Percentiles rank a stretch among this genome's conserved stretches.
Evolutionary conservation across 2,888 invertebrate species (phyloP).

Genomic region (Chydorus sphaericus): DNA sequence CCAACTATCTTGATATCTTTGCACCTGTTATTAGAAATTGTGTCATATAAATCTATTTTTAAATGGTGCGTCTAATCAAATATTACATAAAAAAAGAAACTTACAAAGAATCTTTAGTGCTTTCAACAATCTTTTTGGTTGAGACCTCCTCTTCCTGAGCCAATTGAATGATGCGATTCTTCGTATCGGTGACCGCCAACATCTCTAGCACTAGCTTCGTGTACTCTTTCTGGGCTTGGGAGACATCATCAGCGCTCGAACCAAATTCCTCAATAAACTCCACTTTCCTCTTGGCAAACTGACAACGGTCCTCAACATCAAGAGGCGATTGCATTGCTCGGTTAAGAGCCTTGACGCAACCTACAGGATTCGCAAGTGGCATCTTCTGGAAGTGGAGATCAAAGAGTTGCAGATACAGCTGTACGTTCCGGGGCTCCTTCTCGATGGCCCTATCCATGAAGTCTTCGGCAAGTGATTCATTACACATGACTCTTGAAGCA

Average conservation of each 20-base stretch:
- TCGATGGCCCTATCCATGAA: slow-evolving; percentile 61
- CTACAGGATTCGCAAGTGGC: slow-evolving; percentile 50
- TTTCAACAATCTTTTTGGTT: background rate
- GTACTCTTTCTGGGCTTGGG: slow-evolving; percentile 46
- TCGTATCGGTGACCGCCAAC: background rate
- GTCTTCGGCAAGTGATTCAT: slow-evolving; percentile 39
- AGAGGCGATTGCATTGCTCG: slow-evolving; percentile 59
- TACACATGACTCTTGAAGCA: slow-evolving; percentile 57
- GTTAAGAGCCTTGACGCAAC: slow-evolving; percentile 49
- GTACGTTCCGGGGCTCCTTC: slow-evolving; percentile 54
- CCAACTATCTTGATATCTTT: background rate
- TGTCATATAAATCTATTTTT: background rate
- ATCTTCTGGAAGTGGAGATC: slow-evolving; percentile 67
- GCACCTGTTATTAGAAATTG: too few species aligned
- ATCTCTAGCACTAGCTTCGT: slow-evolving; percentile 26
- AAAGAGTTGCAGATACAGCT: slow-evolving; percentile 74
- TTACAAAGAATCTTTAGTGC: background rate
- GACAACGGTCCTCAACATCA: slow-evolving; percentile 60
- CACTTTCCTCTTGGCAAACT: slow-evolving; percentile 83
- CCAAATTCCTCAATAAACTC: slow-evolving; percentile 94
- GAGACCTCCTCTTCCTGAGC: background rate
- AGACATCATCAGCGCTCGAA: slow-evolving; percentile 47
- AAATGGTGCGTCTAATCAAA: background rate
- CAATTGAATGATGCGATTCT: background rate
- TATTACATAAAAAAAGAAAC: background rate